phyloP scores from a whole-genome alignment of 2,797 vertebrate species.

The Urophycis tenuis region DNA sequence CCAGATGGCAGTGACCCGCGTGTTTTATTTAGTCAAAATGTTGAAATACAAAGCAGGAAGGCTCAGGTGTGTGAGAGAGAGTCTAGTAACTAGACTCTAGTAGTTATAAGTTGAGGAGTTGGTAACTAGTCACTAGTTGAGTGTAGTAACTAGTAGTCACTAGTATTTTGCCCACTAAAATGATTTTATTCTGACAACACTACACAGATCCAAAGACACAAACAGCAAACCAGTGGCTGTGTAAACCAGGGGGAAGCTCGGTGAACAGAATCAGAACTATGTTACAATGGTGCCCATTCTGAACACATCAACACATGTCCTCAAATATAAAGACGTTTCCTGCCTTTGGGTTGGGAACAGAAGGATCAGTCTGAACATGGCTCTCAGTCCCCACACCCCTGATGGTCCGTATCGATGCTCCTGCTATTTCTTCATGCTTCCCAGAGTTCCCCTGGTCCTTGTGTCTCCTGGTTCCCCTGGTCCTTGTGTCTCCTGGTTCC shows the following conservation, averaged over 20 bases:
- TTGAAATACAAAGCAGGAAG: not conserved
- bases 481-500: too few species aligned
- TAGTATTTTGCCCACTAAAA: not conserved
- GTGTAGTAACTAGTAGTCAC: not conserved
- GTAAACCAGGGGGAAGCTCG: not conserved
- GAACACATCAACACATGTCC: too few species aligned
- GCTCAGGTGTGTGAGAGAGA: too few species aligned
- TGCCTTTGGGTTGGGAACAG: too few species aligned
- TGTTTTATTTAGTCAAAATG: not conserved
- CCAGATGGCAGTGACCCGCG: slow-evolving; percentile 31
- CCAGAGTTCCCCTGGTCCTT: too few species aligned
- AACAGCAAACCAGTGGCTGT: not conserved
- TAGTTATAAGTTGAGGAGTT: not conserved
- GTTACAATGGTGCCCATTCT: too few species aligned
- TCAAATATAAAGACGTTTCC: too few species aligned
- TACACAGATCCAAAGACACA: not conserved
- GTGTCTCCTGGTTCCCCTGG: too few species aligned
- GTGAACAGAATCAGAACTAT: not conserved
- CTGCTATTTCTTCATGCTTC: too few species aligned
- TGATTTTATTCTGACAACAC: not conserved
- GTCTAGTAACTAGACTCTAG: not conserved
- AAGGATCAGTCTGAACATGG: too few species aligned
- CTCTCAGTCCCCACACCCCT: too few species aligned
- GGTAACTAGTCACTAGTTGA: not conserved
- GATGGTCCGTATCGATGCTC: not conserved